Conservation (phyloP, 2,888 invertebrate genomes). For the Drosophila antonietae region DNA sequence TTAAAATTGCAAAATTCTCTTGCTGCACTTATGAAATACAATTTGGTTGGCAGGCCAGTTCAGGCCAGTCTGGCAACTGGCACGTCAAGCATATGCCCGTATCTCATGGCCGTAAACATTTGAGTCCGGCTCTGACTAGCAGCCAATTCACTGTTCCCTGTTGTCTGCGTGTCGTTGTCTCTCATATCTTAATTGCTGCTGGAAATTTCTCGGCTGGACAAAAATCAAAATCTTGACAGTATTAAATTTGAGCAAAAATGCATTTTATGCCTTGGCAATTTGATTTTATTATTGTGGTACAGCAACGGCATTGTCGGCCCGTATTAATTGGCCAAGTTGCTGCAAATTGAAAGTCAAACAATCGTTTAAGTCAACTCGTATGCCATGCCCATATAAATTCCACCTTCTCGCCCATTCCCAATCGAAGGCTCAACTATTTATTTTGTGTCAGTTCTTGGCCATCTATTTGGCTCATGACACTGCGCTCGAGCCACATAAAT, state of each 20-base stretch:
- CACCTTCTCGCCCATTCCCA: background rate
- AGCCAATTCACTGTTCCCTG: background rate
- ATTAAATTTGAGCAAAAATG: constrained; percentile 25
- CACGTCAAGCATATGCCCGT: constrained; percentile 51
- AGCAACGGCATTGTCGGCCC: constrained; percentile 13
- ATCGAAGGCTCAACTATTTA: constrained; percentile 8
- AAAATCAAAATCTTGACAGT: constrained; percentile 16
- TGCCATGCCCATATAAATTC: constrained; percentile 20
- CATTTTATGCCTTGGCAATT: constrained; percentile 23
- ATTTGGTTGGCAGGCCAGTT: constrained; percentile 37
- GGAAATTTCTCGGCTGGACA: constrained; percentile 16
- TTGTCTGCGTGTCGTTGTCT: constrained; percentile 19
- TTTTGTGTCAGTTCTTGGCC: constrained; percentile 1
- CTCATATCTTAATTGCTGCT: constrained; percentile 61
- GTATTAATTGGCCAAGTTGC: constrained; percentile 44
- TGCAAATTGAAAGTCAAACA: constrained; percentile 27
- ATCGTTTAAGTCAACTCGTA: constrained; percentile 25
- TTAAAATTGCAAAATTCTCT: constrained; percentile 75
- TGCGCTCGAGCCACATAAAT: constrained; percentile 29
- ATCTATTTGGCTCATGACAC: constrained; percentile 12
- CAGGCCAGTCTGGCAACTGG: constrained; percentile 6
- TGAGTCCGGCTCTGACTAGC: constrained; percentile 9
- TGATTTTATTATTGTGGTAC: constrained; percentile 29
- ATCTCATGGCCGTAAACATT: constrained; percentile 67
- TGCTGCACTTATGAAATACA: constrained; percentile 65